Conservation (phyloP, 2,797 vertebrate species). For the Babyrousa celebensis region DNA sequence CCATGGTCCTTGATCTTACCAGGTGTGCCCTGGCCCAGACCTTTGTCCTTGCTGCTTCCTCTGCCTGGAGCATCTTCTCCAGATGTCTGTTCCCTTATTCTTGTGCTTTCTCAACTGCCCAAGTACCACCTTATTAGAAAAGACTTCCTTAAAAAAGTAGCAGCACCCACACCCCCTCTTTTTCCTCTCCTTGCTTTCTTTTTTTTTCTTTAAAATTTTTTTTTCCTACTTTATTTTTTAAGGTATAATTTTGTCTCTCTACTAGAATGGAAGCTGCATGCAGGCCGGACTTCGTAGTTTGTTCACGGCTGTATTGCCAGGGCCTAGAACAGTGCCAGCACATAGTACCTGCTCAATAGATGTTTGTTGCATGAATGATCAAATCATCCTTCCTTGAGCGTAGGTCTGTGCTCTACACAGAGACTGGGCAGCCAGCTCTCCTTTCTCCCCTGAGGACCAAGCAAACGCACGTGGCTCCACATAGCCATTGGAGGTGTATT, state of each 20-base stretch:
- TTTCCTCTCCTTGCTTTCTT: background rate
- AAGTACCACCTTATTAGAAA: background rate
- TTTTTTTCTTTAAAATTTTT: background rate
- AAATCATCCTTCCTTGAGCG: background rate
- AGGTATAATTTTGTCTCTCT: background rate
- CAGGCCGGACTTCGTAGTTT: background rate
- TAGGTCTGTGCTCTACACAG: background rate
- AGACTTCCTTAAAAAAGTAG: background rate
- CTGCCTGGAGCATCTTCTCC: background rate
- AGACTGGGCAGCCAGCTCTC: background rate
- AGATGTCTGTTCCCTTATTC: background rate
- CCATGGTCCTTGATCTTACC: rapidly evolving
- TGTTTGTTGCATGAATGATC: background rate
- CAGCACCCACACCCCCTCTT: no score
- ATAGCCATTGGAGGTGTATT: background rate
- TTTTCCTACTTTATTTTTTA: no score
- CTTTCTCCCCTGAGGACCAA: background rate
- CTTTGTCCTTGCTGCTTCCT: background rate
- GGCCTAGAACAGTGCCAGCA: background rate
- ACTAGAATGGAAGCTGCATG: rapidly evolving
- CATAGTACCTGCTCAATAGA: no score
- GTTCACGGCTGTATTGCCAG: no score
- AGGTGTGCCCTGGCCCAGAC: background rate
- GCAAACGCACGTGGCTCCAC: background rate
- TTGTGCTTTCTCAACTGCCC: background rate